Conservation (phyloP, 2,888 invertebrate species). For the Megaustenia siamemsis region DNA sequence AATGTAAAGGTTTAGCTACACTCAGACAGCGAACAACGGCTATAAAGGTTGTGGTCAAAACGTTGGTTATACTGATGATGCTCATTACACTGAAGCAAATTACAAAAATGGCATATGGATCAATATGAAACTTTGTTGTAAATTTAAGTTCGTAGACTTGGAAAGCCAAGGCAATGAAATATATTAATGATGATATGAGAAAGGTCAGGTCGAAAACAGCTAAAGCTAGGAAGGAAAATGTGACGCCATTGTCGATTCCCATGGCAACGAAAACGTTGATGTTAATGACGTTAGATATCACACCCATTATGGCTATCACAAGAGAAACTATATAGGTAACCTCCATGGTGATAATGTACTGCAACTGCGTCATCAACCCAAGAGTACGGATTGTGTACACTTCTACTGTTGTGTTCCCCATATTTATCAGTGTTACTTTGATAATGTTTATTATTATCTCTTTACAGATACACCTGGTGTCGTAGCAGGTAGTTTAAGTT, state of each 20-base stretch:
- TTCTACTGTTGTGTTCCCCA: too few species aligned
- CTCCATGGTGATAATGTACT: neutral
- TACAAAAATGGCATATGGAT: neutral
- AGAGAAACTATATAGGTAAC: neutral
- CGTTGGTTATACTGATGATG: neutral
- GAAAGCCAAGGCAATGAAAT: neutral
- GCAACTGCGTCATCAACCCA: neutral
- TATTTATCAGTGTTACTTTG: too few species aligned
- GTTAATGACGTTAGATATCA: slow-evolving; percentile 8
- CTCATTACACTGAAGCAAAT: neutral
- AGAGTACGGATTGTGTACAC: too few species aligned
- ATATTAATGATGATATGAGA: neutral
- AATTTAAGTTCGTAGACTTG: neutral
- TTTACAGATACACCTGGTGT: too few species aligned
- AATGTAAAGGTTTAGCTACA: slow-evolving; percentile 36
- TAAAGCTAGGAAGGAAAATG: neutral
- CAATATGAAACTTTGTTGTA: neutral
- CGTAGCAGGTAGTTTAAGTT: too few species aligned
- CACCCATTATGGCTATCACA: neutral
- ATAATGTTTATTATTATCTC: too few species aligned
- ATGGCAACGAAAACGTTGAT: slow-evolving; percentile 22
- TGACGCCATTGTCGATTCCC: slow-evolving; percentile 31
- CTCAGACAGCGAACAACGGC: slow-evolving; percentile 26
- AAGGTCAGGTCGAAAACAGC: slow-evolving; percentile 13
- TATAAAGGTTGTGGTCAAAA: slow-evolving; percentile 13